Base-by-base conservation (phyloP, 2,113 vertebrate species). In the Atherinomorus stipes region DNA sequence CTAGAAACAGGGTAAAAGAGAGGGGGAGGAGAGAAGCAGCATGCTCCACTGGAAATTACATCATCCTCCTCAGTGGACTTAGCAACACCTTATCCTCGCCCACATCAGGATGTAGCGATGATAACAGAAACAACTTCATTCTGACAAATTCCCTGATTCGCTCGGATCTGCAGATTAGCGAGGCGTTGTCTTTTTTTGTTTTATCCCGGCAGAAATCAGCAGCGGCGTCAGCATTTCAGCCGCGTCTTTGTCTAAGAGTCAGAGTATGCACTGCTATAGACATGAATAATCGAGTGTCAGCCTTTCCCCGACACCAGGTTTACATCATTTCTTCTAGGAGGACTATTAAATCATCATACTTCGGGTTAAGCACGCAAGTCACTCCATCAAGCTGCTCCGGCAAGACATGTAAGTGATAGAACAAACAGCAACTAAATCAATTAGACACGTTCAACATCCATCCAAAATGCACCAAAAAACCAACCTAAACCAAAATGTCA, bases 281-380 rank as follows among this genome's bases (percentile, higher is more conserved):
- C 64, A 56, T 86, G 78, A 91, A 88, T 83, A 77, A 91, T 91
- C 52, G 68, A 67, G 80, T 77, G 88, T 86, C 80, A 86, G 78
- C 79, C 71, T 57, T 86, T 83, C 76, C 66, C 77, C 70, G 87
- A 90, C 85, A 81, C 66, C 64, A 53, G 72, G 76, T 86, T 88
- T 81, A 73, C 75, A 78, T 88, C 45, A 80, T 82, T 86, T 90
- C 83, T 67, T 71, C 71, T 82, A 60, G 74, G 71, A 67, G 60
- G 78, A 72, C 58, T 59, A 75, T 89, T 84, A 81, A 85, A 87
- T 84, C 84, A 74, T 85, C 88, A 76, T 74, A 76, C 84, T 74
- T 84, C 82, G 83, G 76, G 76, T 89, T 38, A 19, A 79, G 25
- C 71, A 25, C n/a, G 15, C 44, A 4, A 44, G 47, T 71, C 83